Evolutionary conservation across 2,888 invertebrate genomes (phyloP).

Genomic region (Ochropleura plecta): DNA sequence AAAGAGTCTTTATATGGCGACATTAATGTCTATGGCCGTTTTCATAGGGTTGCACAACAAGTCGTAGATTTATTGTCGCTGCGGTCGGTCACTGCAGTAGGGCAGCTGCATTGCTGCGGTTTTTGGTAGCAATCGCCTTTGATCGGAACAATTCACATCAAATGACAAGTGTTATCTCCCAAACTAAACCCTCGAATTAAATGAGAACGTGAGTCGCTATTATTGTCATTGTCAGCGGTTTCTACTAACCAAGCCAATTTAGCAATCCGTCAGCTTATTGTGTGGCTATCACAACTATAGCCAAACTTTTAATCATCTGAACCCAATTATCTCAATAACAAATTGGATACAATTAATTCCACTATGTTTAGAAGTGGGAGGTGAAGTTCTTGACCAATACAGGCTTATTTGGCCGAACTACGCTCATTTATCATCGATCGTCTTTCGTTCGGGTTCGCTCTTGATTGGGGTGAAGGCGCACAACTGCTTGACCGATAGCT

Average conservation of each 20-base stretch:
- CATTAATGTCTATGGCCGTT: not conserved
- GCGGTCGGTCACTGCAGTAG: too few relatives aligned
- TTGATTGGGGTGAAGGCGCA: not conserved
- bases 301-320: conserved; percentile 48
- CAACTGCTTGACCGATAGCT: not conserved
- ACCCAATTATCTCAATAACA: conserved; percentile 25
- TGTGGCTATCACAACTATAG: conserved; percentile 14
- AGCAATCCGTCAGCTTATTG: conserved; percentile 5
- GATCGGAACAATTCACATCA: not conserved
- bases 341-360: conserved; percentile 49
- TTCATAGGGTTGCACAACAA: not conserved
- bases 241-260: not conserved
- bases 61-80: not conserved
- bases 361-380: conserved; percentile 30
- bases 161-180: not conserved
- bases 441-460: not conserved
- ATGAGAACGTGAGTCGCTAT: not conserved
- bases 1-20: not conserved
- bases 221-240: not conserved
- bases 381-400: conserved; percentile 22
- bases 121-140: not conserved
- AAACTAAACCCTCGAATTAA: not conserved
- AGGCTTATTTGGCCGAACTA: conserved; percentile 26
- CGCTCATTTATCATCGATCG: conserved; percentile 40
- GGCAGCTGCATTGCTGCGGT: not conserved